These are phyloP conservation scores for Zingel zingel DNA, from an alignment of 2,113 vertebrate species.

Conservation along the genomic window DNA sequence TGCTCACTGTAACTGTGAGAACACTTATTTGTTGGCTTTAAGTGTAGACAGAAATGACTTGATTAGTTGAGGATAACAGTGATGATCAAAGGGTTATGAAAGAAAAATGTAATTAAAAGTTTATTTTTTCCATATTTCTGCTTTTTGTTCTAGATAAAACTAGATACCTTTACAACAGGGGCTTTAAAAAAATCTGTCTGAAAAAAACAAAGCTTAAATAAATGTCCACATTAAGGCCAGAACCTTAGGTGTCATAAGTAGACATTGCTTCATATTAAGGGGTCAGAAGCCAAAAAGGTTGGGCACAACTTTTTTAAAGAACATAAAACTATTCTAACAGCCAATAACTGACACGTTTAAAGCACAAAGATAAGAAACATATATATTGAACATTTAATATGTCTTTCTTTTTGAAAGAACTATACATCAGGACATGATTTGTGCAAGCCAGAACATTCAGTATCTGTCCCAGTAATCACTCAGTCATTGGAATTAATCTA, in stretches of 20 bases:
- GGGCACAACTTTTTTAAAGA: not conserved
- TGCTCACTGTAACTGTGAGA: not conserved
- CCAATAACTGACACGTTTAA: not conserved
- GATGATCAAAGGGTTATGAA: not conserved
- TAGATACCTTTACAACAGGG: no score
- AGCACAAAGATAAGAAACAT: not conserved
- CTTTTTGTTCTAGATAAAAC: no score
- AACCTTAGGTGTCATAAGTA: no score
- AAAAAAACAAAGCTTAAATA: no score
- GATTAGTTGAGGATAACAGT: not conserved
- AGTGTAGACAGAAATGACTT: not conserved
- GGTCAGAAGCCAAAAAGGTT: not conserved
- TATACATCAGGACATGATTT: not conserved
- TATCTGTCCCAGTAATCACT: slow-evolving; percentile 17
- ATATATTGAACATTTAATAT: not conserved
- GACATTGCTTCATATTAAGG: not conserved
- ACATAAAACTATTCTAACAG: not conserved
- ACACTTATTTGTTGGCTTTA: not conserved
- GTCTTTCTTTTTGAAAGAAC: not conserved
- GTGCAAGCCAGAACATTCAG: not conserved
- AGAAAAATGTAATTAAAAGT: not conserved
- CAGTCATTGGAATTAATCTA: slow-evolving; percentile 37
- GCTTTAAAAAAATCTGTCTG: no score
- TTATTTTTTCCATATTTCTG: no score
- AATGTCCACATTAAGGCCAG: not conserved